Evolutionary conservation across 2,797 vertebrate species (phyloP), one percentile per base, ranked within the genome.

Genomic region (Rallus crepitans): DNA sequence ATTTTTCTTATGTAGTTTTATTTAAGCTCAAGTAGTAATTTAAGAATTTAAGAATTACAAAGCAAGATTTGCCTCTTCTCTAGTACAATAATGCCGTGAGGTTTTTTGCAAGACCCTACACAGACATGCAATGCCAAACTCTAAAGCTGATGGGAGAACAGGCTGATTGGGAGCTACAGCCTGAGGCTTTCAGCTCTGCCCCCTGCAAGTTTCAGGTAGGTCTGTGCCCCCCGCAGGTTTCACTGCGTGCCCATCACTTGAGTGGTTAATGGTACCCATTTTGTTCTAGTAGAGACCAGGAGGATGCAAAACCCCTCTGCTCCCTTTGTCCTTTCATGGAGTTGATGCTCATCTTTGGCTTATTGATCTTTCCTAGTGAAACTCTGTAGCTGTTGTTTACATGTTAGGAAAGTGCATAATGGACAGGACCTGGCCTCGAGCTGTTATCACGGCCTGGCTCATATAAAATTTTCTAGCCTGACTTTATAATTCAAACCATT

Each of bases 401-500:
- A 1, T 35, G 14, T 80, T 75, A 80, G 68, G 72, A 39, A 64
- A 45, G 24, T 2, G 8, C 31, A 9, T 40, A 81, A 35, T 5
- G 66, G 89, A 63, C 70, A 90, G 53, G 61, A 50, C 28, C 47
- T 69, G 78, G 83, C 47, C 61, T 60, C 75, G 85, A 68, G 40
- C 55, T 93, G 77, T 75, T 93, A 48, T 90, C 78, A 45, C 5
- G 12, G 71, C 45, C 71, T 89, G 68, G 9, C 64, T 96, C 69
- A 18, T 65, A 65, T 79, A 90, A 85, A 70, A 71, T 87, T 85
- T 87, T 85, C 75, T 33, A 89, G 85, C 79, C 82, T 89, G 71
- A 63, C 71, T 92, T 90, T 75, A 31, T 94, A 94, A 93, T 90
- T 94, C 89, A 96, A 95, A 91, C 45, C 81, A 87, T 81, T 87